Evolutionary conservation across 2,797 vertebrate species (phyloP), one percentile per base, ranked within the genome.

Genomic region (Perdix hodgsoniae): DNA sequence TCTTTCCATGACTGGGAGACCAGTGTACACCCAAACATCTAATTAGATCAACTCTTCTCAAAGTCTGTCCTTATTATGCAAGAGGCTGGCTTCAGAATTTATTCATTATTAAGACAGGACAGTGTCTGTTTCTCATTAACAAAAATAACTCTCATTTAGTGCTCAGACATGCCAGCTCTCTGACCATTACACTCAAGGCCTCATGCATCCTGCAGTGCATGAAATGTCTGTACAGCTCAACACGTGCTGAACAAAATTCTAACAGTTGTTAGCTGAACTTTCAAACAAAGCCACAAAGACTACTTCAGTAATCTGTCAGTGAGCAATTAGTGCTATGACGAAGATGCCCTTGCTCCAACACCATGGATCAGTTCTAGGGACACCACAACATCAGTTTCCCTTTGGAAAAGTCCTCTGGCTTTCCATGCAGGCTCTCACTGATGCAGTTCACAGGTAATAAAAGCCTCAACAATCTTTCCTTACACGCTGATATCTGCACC

Each of bases 191-290:
- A 31, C 29, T 60, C 33, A 54, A 47, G 23, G 9, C 6, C 3
- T 39, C 39, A 63, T 0, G 0, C 29, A 66, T n/a, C 78, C 59
- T 16, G 9, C 1, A 0, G 47, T 80, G 54, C 31, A 22, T 7
- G 6, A 75, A 11, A 59, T 26, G 3, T 3, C n/a, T 29, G 50
- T 17, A 29, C 47, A 9, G 23, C 15, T 14, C 63, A 35, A 37
- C 26, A 13, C 0, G 9, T 54, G 45, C 85, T 19, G 22, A n/a
- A 35, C 35, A 49, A 12, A 78, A 56, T 13, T 1, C 14, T 71
- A 24, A 50, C 50, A 60, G 39, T 29, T 14, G 11, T 5, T 14
- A 52, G 39, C 33, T 80, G n/a, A 66, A n/a, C 14, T 75, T 66
- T 14, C 42, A 26, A 63, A 42, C 13, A 80, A 49, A 57, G 70